A percentile compares a stretch with the other conserved stretches of the same genome.
phyloP scores from a whole-genome alignment of 2,113 vertebrate genomes.

The Tyrannus savana region DNA sequence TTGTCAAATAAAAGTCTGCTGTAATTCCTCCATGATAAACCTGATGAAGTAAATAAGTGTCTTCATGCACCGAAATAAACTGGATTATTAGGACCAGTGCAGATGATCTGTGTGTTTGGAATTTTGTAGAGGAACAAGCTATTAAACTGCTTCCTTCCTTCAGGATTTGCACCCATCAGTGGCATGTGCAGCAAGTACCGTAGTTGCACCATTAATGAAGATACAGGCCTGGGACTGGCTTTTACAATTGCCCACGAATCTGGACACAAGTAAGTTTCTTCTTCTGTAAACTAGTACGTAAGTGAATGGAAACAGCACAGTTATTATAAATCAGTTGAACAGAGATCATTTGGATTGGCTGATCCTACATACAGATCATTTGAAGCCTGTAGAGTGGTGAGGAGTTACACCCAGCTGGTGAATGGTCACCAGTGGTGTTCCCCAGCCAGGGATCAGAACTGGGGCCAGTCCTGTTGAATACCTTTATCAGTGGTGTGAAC shows the following conservation, averaged over 20 bases:
- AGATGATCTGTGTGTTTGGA: not conserved
- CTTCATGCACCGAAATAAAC: not conserved
- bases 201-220: slow-evolving; percentile 98
- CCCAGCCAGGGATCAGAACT: not conserved
- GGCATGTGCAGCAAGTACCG: slow-evolving; percentile 98
- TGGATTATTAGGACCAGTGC: not conserved
- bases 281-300: not conserved
- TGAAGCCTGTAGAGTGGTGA: not conserved
- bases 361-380: not conserved
- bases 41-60: not conserved
- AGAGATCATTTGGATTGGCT: not conserved
- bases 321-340: not conserved
- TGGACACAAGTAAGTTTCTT: slow-evolving; percentile 91
- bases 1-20: not conserved
- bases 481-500: not conserved
- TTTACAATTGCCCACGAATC: slow-evolving; percentile 98
- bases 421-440: not conserved
- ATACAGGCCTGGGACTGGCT: slow-evolving; percentile 93
- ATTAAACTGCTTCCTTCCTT: not conserved
- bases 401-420: not conserved
- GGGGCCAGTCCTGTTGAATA: not conserved
- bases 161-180: slow-evolving; percentile 97
- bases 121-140: not conserved
- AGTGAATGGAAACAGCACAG: not conserved
- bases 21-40: not conserved